A percentile compares a stretch with the other conserved stretches of the same genome.
phyloP scores from a whole-genome alignment of 2,888 invertebrate genomes.

The Theretra japonica region DNA sequence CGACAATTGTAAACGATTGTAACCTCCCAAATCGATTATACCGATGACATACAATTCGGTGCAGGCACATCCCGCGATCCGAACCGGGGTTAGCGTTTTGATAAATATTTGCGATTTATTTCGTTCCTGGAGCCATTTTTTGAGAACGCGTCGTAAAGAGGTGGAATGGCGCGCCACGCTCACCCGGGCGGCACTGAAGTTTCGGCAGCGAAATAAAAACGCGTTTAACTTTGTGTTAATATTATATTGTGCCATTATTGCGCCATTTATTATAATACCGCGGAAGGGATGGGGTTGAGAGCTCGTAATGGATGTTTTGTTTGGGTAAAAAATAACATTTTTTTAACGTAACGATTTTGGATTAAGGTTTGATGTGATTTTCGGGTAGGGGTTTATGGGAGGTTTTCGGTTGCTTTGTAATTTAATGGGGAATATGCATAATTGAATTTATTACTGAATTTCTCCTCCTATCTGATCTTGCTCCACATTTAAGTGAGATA shows the following conservation, averaged over 20 bases:
- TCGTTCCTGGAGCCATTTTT: constrained; percentile 74
- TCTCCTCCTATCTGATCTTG: neutral
- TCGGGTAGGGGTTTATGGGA: constrained; percentile 31
- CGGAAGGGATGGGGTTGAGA: constrained; percentile 81
- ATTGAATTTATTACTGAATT: constrained; percentile 31
- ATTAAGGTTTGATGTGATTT: constrained; percentile 69
- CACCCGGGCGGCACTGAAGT: constrained; percentile 71
- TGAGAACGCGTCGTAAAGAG: constrained; percentile 68
- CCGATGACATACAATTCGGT: constrained; percentile 29
- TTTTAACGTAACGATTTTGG: constrained; percentile 73
- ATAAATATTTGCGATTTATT: constrained; percentile 82
- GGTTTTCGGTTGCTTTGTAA: constrained; percentile 18
- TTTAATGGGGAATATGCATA: constrained; percentile 33
- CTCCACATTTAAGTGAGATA: no score
- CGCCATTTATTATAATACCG: constrained; percentile 83
- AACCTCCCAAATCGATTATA: constrained; percentile 11
- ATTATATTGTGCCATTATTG: constrained; percentile 84
- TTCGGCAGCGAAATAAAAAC: constrained; percentile 80
- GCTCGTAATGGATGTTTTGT: constrained; percentile 83
- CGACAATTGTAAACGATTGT: neutral
- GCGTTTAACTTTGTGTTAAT: constrained; percentile 84
- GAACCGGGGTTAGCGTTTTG: constrained; percentile 63
- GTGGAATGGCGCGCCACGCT: constrained; percentile 67
- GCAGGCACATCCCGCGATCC: constrained; percentile 55
- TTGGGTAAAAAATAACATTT: constrained; percentile 70